Base-by-base conservation (phyloP, 2,797 vertebrate species). In the Xerus rutilus region DNA sequence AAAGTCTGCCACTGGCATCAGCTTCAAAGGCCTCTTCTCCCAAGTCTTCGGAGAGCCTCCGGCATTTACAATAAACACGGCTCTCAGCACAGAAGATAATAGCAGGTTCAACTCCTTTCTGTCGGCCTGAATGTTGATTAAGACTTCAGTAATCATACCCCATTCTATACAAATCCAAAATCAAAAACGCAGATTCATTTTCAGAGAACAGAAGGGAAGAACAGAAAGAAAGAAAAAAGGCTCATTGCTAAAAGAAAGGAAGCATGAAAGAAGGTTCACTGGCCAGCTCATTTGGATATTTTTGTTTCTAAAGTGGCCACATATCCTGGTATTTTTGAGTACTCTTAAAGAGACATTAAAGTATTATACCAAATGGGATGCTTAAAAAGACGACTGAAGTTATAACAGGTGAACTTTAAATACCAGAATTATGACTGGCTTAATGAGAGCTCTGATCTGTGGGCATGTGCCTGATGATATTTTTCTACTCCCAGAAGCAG, bases 401-500 rank as follows among this genome's bases (percentile, higher is more conserved):
- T 93, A 78, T 87, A 85, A 88, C 52, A 70, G 67, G 62, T 47
- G 45, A 90, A 90, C 69, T 96, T 93, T 90, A 92, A 97, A 93
- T 65, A 83, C 30, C 69, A 86, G n/a, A 85, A 93, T 72, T 76
- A 62, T 69, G 47, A 81, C 12, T 86, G 3, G 5, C n/a, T 85
- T 69, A 91, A 94, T 28, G 11, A 81, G 72, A 90, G 20, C 43
- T 94, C 57, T 69, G 54, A 49, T 89, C 72, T 87, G 35, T 32
- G 32, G 28, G 39, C 15, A 72, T 81, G 12, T 87, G 57, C 59
- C 82, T 83, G 52, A 95, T 93, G 92, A 90, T 32, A 35, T 23
- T 47, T 96, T 96, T 82, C 25, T 85, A 97, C 93, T 93, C 91
- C 59, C 49, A 90, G 70, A 21, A 86, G 82, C 25, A 82, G 25